Conservation (phyloP, 2,113 vertebrate species). For the Maylandia zebra region DNA sequence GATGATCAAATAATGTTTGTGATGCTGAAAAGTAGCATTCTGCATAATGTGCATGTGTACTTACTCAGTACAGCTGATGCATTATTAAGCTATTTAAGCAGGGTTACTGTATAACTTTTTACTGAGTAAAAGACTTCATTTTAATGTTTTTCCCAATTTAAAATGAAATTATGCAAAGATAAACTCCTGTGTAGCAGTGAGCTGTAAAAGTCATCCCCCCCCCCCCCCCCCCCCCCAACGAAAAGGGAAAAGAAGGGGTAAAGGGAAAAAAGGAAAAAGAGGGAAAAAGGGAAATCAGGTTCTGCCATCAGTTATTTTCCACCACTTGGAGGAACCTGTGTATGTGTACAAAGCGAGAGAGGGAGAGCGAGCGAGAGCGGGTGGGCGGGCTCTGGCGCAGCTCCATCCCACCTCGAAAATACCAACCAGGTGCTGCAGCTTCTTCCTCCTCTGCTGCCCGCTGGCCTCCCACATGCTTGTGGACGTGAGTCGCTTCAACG, state of each 20-base stretch:
- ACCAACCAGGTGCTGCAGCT: constrained; percentile 64
- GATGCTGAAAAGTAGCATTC: not conserved
- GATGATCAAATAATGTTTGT: not conserved
- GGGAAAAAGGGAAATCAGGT: not conserved
- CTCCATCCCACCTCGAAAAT: constrained; percentile 48
- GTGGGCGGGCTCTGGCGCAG: constrained; percentile 36
- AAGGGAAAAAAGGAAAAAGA: not conserved
- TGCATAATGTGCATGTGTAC: not conserved
- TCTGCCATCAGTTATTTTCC: not conserved
- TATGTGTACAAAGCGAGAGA: not conserved
- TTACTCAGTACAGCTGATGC: not conserved
- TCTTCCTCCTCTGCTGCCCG: not conserved
- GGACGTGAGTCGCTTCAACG: not conserved
- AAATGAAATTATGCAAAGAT: not conserved
- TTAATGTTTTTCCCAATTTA: not conserved
- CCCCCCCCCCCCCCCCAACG: not conserved
- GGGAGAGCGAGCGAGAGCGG: not conserved
- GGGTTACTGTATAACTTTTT: not conserved
- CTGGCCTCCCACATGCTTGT: not conserved
- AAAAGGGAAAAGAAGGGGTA: not conserved
- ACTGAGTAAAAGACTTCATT: not conserved
- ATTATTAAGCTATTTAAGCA: not conserved
- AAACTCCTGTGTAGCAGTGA: not conserved
- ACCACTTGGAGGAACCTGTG: not conserved
- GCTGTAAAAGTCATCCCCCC: not conserved